phyloP scores from a whole-genome alignment of 1,140 invertebrate genomes.

The Trinorchestia longiramus region DNA sequence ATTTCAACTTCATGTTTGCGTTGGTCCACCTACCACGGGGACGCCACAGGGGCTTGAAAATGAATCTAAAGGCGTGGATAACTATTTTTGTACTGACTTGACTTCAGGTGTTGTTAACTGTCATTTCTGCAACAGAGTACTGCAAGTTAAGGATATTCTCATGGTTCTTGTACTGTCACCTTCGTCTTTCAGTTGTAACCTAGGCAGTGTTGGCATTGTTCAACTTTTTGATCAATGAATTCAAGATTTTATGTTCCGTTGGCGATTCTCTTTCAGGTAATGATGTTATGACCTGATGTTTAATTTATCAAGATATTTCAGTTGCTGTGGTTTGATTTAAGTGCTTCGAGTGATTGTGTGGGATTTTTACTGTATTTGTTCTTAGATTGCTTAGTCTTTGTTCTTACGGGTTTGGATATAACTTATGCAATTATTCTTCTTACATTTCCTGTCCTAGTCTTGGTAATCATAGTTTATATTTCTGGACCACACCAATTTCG shows the following conservation, averaged over 20 bases:
- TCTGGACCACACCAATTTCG: background rate
- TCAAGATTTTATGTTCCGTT: background rate
- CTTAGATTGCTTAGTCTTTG: background rate
- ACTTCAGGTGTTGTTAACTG: background rate
- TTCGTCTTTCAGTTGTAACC: conserved; percentile 3
- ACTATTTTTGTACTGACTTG: background rate
- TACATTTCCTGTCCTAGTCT: background rate
- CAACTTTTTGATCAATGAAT: background rate
- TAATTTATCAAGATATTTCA: background rate
- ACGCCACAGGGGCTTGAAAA: too few species aligned
- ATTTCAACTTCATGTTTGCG: too few species aligned
- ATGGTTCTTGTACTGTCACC: background rate
- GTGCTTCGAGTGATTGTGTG: background rate
- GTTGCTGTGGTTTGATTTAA: background rate
- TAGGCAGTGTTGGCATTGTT: background rate
- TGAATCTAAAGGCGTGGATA: background rate
- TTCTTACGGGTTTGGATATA: background rate
- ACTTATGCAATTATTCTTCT: background rate
- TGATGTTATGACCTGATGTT: background rate
- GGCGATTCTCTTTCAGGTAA: background rate
- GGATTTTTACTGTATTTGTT: background rate
- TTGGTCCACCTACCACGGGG: too few species aligned
- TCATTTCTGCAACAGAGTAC: background rate
- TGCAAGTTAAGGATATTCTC: background rate
- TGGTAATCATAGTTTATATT: background rate